These are phyloP conservation scores for Machimus atricapillus DNA, from an alignment of 2,888 invertebrate genomes.

Conservation along the genomic window DNA sequence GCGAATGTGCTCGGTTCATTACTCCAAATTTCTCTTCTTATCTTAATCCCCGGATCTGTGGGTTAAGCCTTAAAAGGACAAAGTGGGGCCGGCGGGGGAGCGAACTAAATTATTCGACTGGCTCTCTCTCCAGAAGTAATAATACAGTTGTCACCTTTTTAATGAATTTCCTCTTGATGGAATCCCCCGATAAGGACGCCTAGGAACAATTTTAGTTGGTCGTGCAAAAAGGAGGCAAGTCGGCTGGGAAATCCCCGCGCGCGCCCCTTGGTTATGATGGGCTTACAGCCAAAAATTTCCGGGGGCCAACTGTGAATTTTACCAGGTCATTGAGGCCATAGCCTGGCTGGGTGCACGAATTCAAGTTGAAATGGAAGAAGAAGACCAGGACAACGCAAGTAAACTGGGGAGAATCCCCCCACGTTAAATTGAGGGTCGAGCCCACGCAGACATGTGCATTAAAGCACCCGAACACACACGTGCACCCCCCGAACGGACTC, in stretches of 20 bases:
- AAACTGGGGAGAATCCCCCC: not conserved
- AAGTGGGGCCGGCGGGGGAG: not conserved
- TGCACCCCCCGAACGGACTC: not conserved
- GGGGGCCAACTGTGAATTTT: constrained; percentile 15
- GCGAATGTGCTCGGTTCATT: not conserved
- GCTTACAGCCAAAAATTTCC: constrained; percentile 23
- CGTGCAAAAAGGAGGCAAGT: not conserved
- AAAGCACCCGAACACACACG: not conserved
- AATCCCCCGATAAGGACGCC: not conserved
- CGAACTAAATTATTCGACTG: not conserved
- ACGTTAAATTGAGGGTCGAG: constrained; percentile 34
- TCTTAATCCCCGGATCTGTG: not conserved
- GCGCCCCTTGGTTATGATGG: not conserved
- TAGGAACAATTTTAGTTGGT: not conserved
- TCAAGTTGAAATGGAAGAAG: constrained; percentile 15
- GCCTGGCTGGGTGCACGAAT: not conserved
- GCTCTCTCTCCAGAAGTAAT: not conserved
- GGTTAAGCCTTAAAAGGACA: not conserved
- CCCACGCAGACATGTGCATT: not conserved
- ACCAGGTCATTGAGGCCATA: constrained; percentile 23
- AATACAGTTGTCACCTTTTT: not conserved
- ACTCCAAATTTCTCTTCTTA: constrained; percentile 7
- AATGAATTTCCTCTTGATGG: not conserved
- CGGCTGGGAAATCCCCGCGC: not conserved
- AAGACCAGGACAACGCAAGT: not conserved